Percentiles rank a stretch among this genome's conserved stretches.
phyloP scores from a whole-genome alignment of 1,140 invertebrate genomes.

The Dufourea novaeangliae region DNA sequence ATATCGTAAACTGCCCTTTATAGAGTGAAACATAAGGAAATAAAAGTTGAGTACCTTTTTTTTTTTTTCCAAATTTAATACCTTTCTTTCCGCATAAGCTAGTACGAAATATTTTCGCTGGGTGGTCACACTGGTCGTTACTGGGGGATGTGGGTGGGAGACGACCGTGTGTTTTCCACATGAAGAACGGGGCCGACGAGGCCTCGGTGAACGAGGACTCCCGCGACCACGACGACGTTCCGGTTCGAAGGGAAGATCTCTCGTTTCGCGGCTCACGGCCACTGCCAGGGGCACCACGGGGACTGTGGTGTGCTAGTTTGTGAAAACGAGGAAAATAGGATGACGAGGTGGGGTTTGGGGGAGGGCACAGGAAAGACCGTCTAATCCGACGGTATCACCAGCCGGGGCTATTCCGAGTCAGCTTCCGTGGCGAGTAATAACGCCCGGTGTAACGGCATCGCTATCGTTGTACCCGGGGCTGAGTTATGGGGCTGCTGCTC shows the following conservation, averaged over 20 bases:
- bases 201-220: not conserved
- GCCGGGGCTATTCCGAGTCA: conserved; percentile 39
- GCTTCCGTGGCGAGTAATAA: conserved; percentile 51
- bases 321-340: conserved; percentile 39
- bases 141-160: too few relatives aligned
- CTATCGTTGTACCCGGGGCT: conserved; percentile 33
- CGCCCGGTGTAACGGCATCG: conserved; percentile 44
- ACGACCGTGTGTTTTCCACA: too few relatives aligned
- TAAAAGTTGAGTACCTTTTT: too few relatives aligned
- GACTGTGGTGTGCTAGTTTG: conserved; percentile 11
- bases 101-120: too few relatives aligned
- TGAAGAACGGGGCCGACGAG: too few relatives aligned
- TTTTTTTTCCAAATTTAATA: conserved; percentile 16
- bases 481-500: conserved; percentile 47
- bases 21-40: too few relatives aligned
- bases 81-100: too few relatives aligned
- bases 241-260: conserved; percentile 40
- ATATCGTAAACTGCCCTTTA: too few relatives aligned
- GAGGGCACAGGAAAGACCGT: conserved; percentile 31
- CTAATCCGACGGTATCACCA: conserved; percentile 48
- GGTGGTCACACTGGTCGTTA: too few relatives aligned
- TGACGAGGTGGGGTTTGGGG: not conserved
- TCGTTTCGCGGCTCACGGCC: conserved; percentile 53
- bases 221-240: not conserved
- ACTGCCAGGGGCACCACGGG: conserved; percentile 43